Conservation (phyloP, 2,113 vertebrate genomes). For the chimpanzee (Pan troglodytes) region DNA sequence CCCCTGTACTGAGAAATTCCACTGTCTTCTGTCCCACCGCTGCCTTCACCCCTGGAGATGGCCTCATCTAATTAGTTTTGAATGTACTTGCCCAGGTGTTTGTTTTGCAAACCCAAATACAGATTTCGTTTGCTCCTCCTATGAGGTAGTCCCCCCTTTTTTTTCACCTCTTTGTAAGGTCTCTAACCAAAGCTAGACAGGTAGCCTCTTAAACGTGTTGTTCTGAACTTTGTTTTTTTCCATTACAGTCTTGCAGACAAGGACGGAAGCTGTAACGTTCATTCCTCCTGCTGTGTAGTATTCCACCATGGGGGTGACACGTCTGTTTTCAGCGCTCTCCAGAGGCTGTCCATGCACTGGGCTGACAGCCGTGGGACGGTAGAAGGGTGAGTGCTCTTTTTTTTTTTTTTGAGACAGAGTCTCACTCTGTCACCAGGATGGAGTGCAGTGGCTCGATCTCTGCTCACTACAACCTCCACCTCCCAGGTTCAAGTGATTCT, state of each 20-base stretch:
- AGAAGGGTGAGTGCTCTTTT: not conserved
- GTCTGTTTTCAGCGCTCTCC: no score
- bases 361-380: not conserved
- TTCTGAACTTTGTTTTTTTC: not conserved
- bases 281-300: not conserved
- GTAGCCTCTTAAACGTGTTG: not conserved
- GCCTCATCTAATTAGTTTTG: not conserved
- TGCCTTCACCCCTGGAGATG: no score
- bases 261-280: no score
- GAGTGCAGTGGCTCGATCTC: no score
- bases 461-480: no score
- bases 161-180: no score
- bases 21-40: no score
- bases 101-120: accelerated
- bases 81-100: not conserved
- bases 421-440: no score
- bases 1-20: no score
- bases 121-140: not conserved
- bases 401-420: no score
- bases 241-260: not conserved
- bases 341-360: not conserved
- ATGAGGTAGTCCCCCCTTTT: no score
- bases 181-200: not conserved
- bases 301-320: not conserved
- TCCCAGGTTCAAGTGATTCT: no score